These are phyloP conservation scores for Megaceryle maxima DNA, from an alignment of 2,113 vertebrate species.

Conservation along the genomic window DNA sequence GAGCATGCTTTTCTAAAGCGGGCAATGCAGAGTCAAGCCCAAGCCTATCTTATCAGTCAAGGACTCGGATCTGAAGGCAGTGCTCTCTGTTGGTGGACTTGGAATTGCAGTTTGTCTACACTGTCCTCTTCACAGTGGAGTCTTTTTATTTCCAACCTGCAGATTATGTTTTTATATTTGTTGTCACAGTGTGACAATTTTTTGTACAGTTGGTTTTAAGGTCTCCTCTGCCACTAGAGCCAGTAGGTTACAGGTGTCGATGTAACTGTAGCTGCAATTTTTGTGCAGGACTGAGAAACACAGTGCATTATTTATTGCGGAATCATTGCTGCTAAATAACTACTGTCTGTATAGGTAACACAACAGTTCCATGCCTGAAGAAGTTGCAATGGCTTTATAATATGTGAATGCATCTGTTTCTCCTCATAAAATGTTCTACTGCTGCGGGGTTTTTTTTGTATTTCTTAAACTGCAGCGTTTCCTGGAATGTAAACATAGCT, in stretches of 20 bases:
- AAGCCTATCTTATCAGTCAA: constrained; percentile 61
- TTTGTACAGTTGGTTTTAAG: constrained; percentile 86
- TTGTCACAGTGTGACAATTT: constrained; percentile 87
- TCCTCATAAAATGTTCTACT: constrained; percentile 80
- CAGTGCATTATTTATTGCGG: constrained; percentile 95
- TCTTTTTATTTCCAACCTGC: constrained; percentile 84
- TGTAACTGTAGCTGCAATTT: constrained; percentile 87
- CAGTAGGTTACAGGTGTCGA: constrained; percentile 84
- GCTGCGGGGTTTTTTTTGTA: constrained; percentile 75
- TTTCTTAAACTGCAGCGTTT: constrained; percentile 81
- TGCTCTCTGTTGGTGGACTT: constrained; percentile 80
- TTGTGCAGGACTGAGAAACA: constrained; percentile 87
- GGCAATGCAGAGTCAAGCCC: constrained; percentile 65
- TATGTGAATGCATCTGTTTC: constrained; percentile 89
- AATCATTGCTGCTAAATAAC: constrained; percentile 98
- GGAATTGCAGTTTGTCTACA: constrained; percentile 79
- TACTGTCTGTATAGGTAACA: constrained; percentile 98
- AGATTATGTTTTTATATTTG: constrained; percentile 85
- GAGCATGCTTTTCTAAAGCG: constrained; percentile 97
- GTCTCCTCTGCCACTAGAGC: constrained; percentile 86
- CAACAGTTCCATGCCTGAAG: constrained; percentile 82
- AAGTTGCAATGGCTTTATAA: constrained; percentile 85
- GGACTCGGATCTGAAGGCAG: constrained; percentile 76
- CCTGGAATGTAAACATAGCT: constrained; percentile 82
- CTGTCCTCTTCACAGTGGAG: constrained; percentile 83